Evolutionary conservation across 64 coral and sea anemone species (phyloP), one percentile per base, ranked within the genome.

Genomic region (Montipora foliosa): DNA sequence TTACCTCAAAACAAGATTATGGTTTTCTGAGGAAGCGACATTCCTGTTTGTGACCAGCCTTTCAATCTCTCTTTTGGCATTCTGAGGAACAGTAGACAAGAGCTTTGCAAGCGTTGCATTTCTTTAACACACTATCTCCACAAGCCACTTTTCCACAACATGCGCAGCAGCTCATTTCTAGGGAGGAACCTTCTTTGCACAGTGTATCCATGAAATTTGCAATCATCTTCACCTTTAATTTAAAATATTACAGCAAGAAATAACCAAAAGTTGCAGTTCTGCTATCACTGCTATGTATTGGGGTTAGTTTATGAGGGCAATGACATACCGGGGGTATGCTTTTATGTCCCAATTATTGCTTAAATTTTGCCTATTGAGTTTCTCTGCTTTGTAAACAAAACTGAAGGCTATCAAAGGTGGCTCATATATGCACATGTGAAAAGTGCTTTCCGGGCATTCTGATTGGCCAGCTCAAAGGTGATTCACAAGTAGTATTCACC

Each of bases 41-140:
- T 25, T 60, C 61, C 14, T 89, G 49, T 64, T 89, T 81, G 74
- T 92, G 90, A 47, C 81, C 79, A 62, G 79, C 60, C 45, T 92
- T 92, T 81, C 90, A 92, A 46, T 92, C 80, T 57, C 49, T 74
- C 80, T 60, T 74, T 71, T 92, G 81, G 61, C 90, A 92, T 9
- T 67, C 80, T 9, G n/a, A 49, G 45, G 50, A 29, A 83, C 90
- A 92, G 52, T 92, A 92, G 74, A 84, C 81, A 57, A 92, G 81
- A 61, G 79, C 59, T 74, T 86, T 92, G 20, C 90, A 92, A 67
- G 69, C 80, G 12, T 81, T 76, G 47, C 90, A 92, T 79, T 84
- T 92, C 70, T 46, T 29, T 55, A 92, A 77, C 5, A 44, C 57
- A 13, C 76, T 57, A 9, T 51, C 49, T 61, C 47, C 79, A 68